A percentile compares a stretch with the other conserved stretches of the same genome.
phyloP scores from a whole-genome alignment of 2,113 vertebrate species.

The Mesembrinibis cayennensis region DNA sequence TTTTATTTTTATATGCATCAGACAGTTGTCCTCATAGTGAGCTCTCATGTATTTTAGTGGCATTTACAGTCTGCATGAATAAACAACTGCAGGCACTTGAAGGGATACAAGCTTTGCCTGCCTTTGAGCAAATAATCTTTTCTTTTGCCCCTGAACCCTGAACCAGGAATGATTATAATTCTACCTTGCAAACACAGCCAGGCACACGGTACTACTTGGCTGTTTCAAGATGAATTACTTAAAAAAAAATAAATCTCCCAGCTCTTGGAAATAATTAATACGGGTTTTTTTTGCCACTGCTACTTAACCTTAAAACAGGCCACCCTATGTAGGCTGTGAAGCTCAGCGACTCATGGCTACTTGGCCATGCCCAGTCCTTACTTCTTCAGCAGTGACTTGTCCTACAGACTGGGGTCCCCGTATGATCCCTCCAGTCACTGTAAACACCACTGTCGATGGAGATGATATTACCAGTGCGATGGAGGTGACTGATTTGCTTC shows the following conservation, averaged over 20 bases:
- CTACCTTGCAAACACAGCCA: background rate
- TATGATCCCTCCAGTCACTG: accelerated
- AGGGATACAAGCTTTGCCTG: background rate
- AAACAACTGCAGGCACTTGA: slow-evolving; percentile 17
- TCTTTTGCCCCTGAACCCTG: background rate
- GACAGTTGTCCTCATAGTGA: background rate
- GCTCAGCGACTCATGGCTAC: background rate
- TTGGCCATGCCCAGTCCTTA: background rate
- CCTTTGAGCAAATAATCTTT: slow-evolving; percentile 24
- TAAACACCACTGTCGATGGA: background rate
- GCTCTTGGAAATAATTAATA: background rate
- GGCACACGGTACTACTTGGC: background rate
- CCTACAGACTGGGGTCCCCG: accelerated
- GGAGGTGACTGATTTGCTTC: slow-evolving; percentile 7
- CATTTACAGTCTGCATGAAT: slow-evolving; percentile 25
- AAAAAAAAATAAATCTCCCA: background rate
- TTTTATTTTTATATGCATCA: background rate
- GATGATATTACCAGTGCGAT: background rate
- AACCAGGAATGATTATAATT: slow-evolving; percentile 13
- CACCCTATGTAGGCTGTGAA: background rate
- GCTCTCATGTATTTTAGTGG: background rate
- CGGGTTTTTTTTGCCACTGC: background rate
- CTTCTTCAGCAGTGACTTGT: background rate
- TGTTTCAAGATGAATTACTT: background rate
- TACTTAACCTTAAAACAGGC: background rate